Evolutionary conservation across 2,797 vertebrate genomes (phyloP), one percentile per base, ranked within the genome.

Genomic region (Cossypha dichroa): DNA sequence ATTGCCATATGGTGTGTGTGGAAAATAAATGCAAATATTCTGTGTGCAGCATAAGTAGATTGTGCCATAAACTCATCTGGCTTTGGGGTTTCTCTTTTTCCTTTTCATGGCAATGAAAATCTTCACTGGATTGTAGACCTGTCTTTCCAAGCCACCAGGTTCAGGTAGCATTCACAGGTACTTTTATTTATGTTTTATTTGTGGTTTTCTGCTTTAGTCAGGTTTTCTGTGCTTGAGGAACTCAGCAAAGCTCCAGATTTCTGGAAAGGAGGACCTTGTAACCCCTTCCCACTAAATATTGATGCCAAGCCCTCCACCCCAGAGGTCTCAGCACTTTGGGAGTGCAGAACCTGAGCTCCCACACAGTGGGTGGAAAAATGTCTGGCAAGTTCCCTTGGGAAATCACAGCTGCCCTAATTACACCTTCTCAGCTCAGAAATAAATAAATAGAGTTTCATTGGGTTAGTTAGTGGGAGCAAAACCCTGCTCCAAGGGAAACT

Each of bases 11-110:
- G 91, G 60, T 72, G 49, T 56, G 78, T 67, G 76, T 74, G 56
- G 68, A 90, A 91, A 94, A 96, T 78, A 91, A 5, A 90, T 92
- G 84, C 90, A 91, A 88, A 93, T 94, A 82, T 45, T 75, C 88
- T 40, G 70, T 10, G 1, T 62, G 72, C 48, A 85, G 74, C 75
- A 70, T 15, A 46, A 94, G 56, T 12, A 94, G 43, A 78, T 48
- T 33, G 60, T 92, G 78, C 58, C 48, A 80, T 74, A 67, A 93
- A 67, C 75, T 74, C 25, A 28, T 49, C 66, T 86, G 81, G 31
- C 10, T 22, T 45, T 40, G 25, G 14, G 3, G 17, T 69, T 33
- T 62, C 46, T 43, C 13, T 40, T 49, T 52, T 60, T 36, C 51
- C 36, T 90, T 28, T n/a, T 31, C 25, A 19, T 29, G 52, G 79